Evolutionary conservation across 2,888 invertebrate species (phyloP), one percentile per base, ranked within the genome.

Genomic region (Erannis defoliaria): DNA sequence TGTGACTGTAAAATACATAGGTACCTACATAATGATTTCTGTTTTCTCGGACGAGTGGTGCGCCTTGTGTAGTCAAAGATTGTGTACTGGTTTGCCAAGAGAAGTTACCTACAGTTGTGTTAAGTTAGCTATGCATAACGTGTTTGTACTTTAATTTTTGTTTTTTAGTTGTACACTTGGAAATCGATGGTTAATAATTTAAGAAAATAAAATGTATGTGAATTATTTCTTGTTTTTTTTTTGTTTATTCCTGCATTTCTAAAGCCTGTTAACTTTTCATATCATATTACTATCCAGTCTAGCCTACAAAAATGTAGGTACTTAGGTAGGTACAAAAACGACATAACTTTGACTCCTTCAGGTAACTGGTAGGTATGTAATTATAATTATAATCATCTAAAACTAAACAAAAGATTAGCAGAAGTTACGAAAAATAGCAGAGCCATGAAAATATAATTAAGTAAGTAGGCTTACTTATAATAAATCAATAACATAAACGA

Each of bases 81-180:
- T 83, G 85, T 87, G 86, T 84, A 88, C 82, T 85, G 90, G 89
- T 90, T 91, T 91, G 92, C 92, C 92, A 90, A 90, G 92, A 91
- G 90, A 90, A 92, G 93, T 93, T 93, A 93, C 93, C 93, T 90
- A 90, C 90, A 92, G 89, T 92, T 91, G 90, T 90, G 90, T 91
- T 91, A 88, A 91, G 88, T 90, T 93, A 92, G 90, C 88, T 82
- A 90, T 90, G 89, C 92, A 91, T 92, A 93, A 92, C 92, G 91
- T 93, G 92, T 93, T 92, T 93, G 92, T 93, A 92, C 92, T 92
- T 91, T 92, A 93, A 92, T 92, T 93, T 92, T 93, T 93, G 93
- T 92, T 92, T 92, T 93, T 92, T 93, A 92, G 92, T 92, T 93
- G 86, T 93, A 92, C 91, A 92, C 91, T 93, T 93, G 93, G 92